phyloP scores from a whole-genome alignment of 2,113 vertebrate genomes.

The Neodon shergylaensis region DNA sequence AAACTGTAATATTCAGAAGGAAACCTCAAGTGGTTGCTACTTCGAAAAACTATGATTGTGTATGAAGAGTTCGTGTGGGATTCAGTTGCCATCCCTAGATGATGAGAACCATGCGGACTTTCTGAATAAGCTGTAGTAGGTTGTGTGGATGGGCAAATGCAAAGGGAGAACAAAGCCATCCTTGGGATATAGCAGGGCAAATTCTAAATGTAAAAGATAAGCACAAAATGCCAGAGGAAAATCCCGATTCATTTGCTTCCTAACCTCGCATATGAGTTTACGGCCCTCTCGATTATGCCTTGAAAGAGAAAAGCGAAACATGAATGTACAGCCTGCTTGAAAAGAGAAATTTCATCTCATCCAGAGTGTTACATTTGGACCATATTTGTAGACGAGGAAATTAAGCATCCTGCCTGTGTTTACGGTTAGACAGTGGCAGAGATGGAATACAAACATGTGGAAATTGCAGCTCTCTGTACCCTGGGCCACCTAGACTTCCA shows the following conservation, averaged over 20 bases:
- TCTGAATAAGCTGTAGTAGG: neutral
- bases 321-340: neutral
- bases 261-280: neutral
- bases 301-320: neutral
- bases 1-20: neutral
- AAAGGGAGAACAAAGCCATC: neutral
- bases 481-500: neutral
- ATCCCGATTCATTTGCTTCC: neutral
- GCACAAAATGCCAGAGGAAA: neutral
- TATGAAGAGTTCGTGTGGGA: neutral
- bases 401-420: neutral
- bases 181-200: neutral
- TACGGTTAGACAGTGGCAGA: neutral
- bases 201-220: constrained; percentile 29
- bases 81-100: neutral
- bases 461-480: neutral
- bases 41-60: neutral
- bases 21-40: neutral
- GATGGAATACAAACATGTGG: neutral
- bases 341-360: constrained; percentile 13
- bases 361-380: neutral
- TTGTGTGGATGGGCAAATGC: neutral
- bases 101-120: neutral
- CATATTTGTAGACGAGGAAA: constrained; percentile 1
- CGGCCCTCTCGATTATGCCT: neutral